Evolutionary conservation across 2,888 invertebrate genomes (phyloP).

Genomic region (Acronicta psi): DNA sequence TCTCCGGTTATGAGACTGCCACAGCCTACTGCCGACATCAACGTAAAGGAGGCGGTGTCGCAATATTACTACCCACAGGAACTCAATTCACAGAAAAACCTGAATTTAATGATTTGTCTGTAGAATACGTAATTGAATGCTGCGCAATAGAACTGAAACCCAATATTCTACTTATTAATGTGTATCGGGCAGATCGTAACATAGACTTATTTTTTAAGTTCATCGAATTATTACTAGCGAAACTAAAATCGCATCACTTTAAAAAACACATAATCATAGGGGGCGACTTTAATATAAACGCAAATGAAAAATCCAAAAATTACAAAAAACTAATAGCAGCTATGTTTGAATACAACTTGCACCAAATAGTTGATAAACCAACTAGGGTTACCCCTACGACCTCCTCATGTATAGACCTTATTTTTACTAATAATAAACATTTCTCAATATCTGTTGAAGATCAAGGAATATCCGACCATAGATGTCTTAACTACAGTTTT

Average conservation of each 20-base stretch:
- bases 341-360: no score
- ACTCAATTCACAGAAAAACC: background rate
- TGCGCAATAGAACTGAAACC: no score
- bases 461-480: no score
- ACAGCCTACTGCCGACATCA: background rate
- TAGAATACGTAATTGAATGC: background rate
- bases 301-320: background rate
- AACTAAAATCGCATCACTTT: no score
- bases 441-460: no score
- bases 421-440: no score
- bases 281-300: no score
- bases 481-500: no score
- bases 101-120: background rate
- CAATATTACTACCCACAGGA: background rate
- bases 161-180: background rate
- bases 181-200: background rate
- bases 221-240: background rate
- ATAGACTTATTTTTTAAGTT: background rate
- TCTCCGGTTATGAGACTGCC: background rate
- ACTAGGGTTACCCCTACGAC: background rate
- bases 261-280: no score
- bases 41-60: background rate
- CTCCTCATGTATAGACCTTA: no score
- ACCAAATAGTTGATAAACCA: background rate
- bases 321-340: background rate